phyloP scores from a whole-genome alignment of 2,113 vertebrate species.

The Erythrolamprus reginae region DNA sequence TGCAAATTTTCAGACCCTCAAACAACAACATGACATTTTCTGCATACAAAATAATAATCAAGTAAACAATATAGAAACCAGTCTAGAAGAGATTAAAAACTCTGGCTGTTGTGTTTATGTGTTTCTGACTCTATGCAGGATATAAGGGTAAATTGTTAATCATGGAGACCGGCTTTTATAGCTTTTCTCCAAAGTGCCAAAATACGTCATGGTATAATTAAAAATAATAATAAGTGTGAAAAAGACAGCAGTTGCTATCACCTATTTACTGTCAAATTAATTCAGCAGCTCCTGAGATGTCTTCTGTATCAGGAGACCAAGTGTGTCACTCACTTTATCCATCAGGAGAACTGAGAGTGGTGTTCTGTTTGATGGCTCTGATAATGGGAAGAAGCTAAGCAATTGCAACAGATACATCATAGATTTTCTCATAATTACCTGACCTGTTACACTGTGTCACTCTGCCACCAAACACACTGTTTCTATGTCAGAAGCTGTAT shows the following conservation, averaged over 20 bases:
- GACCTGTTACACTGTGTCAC: slow-evolving; percentile 78
- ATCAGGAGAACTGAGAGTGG: slow-evolving; percentile 63
- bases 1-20: not conserved
- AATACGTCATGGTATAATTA: slow-evolving; percentile 82
- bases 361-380: slow-evolving; percentile 70
- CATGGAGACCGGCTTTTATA: slow-evolving; percentile 61
- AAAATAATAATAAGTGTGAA: slow-evolving; percentile 61
- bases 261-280: slow-evolving; percentile 89
- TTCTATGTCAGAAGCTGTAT: slow-evolving; percentile 69
- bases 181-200: slow-evolving; percentile 77
- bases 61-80: slow-evolving; percentile 77
- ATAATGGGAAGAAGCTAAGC: slow-evolving; percentile 71
- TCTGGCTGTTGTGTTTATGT: not conserved
- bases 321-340: slow-evolving; percentile 67
- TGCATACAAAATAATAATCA: slow-evolving; percentile 13
- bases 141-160: slow-evolving; percentile 67
- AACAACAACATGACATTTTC: not conserved
- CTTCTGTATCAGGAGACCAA: slow-evolving; percentile 66
- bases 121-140: not conserved
- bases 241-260: slow-evolving; percentile 70
- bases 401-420: slow-evolving; percentile 75
- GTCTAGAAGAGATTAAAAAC: slow-evolving; percentile 32
- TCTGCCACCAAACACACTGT: slow-evolving; percentile 69
- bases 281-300: slow-evolving; percentile 70
- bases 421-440: slow-evolving; percentile 78